Evolutionary conservation across 2,113 vertebrate species (phyloP).

Genomic region (Eidolon helvum): DNA sequence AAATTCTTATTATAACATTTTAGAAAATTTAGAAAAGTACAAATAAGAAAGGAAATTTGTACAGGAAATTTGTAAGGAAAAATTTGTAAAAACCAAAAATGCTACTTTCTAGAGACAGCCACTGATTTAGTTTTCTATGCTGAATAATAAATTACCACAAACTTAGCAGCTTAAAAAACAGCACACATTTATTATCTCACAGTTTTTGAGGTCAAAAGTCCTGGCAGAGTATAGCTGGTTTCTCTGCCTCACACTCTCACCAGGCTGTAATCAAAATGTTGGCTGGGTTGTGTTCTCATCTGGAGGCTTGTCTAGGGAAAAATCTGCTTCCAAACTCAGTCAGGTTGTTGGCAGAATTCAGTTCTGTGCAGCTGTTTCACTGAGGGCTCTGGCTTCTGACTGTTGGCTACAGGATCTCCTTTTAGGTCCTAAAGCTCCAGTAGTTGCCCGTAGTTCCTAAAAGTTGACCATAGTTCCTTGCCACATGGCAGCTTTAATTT

Average conservation of each 20-base stretch:
- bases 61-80: not conserved
- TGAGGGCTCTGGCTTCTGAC: not conserved
- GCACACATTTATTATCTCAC: not conserved
- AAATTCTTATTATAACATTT: constrained; percentile 71
- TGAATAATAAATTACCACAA: constrained; percentile 22
- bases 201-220: not conserved
- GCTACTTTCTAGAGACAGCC: constrained; percentile 54
- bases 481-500: not conserved
- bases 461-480: not conserved
- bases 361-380: not conserved
- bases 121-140: constrained; percentile 7
- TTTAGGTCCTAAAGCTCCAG: not conserved
- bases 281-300: not conserved
- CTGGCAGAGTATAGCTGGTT: not conserved
- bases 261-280: not conserved
- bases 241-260: not conserved
- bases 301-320: not conserved
- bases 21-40: constrained; percentile 69
- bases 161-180: constrained; percentile 21
- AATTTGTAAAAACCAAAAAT: constrained; percentile 9
- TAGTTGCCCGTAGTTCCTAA: not conserved
- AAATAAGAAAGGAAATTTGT: constrained; percentile 65
- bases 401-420: not conserved
- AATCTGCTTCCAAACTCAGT: not conserved
- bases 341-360: not conserved